A percentile compares a stretch with the other conserved stretches of the same genome.
Evolutionary conservation across 2,888 invertebrate genomes (phyloP).

Genomic region (Drosophila setosimentum): DNA sequence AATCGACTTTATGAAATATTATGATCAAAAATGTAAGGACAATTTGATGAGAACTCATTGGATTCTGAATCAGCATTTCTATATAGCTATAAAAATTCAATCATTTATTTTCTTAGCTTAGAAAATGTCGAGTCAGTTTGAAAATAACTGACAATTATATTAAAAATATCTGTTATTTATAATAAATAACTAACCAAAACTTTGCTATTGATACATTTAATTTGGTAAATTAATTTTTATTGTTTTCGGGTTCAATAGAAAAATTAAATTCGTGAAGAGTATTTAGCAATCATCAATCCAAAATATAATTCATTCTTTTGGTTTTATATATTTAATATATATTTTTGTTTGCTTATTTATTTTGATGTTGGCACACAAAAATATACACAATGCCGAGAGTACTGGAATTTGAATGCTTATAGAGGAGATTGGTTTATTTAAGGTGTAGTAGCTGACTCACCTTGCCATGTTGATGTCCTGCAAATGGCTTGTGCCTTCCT

Average conservation of each 20-base stretch:
- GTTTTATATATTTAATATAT: not conserved
- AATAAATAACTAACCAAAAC: not conserved
- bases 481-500: constrained; percentile 26
- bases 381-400: constrained; percentile 5
- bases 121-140: too few relatives aligned
- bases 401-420: not conserved
- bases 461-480: constrained; percentile 52
- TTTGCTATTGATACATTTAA: not conserved
- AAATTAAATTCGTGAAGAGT: not conserved
- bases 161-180: too few relatives aligned
- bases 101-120: not conserved
- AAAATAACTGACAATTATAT: too few relatives aligned
- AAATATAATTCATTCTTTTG: not conserved
- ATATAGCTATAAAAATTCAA: not conserved
- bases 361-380: constrained; percentile 10
- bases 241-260: not conserved
- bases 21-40: not conserved
- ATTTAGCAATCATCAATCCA: not conserved
- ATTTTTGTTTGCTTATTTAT: constrained; percentile 9
- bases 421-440: not conserved
- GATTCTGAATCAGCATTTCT: not conserved
- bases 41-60: not conserved
- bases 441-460: constrained; percentile 38
- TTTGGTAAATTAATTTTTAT: not conserved
- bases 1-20: not conserved